Evolutionary conservation across 2,797 vertebrate species (phyloP), one percentile per base, ranked within the genome.

Genomic region (Notolepis coatsorum): DNA sequence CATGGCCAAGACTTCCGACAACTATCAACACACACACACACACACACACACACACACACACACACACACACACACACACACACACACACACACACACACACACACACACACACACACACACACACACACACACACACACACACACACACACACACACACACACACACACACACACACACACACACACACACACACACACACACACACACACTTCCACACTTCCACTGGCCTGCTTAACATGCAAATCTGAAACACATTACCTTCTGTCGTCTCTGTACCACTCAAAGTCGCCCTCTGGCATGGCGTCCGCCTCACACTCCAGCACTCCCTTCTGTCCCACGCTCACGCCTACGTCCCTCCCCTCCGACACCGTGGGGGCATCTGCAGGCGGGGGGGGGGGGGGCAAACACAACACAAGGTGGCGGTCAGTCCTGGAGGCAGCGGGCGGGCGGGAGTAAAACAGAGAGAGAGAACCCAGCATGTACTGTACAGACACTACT

Each of bases 231-330:
- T 28, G 30, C 1, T 13, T 71, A 15, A 63, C 51, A 51, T 56
- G 31, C 35, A 42, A 64, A 43, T 41, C 1, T 57, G 15, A 61
- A 69, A 35, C 2, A 4, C 3, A 30, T 80, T 90, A 98, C 97
- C 96, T 96, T 89, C 93, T 95, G 60, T 99, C 96, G 71, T 98
- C 96, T 88, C 96, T 96, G 86, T 97, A 98, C 97, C 97, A 99
- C 90, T 98, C 95, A 48, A 98, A 98, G 31, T 97, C 94, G 0
- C 96, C 96, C 75, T 91, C 88, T 0, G 97, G 97, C 43, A 98
- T 95, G 0, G 97, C 96, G 0, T 96, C 95, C 0, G 95, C 96
- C 79, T 97, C 94, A n/a, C 97, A 99, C 82, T 94, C 94, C 77
- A 99, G 86, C 70, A 92, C 93, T 43, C 96, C 97, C 65, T 90